A percentile compares a stretch with the other conserved stretches of the same genome.
These are phyloP conservation scores for Potamarius usumacintae DNA, from an alignment of 2,113 vertebrate species.

Conservation along the genomic window DNA sequence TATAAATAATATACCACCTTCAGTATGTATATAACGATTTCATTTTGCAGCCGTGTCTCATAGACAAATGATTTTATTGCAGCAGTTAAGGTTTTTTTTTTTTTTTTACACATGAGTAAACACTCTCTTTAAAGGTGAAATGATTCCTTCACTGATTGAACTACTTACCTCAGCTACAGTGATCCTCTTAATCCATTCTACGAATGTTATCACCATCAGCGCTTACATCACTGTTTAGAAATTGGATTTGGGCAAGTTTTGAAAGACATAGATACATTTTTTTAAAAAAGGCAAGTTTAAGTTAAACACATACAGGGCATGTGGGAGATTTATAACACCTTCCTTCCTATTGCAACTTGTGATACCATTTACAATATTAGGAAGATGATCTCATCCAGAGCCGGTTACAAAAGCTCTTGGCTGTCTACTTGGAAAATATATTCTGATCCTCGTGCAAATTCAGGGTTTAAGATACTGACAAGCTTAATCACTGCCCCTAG, in stretches of 20 bases:
- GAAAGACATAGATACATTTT: no score
- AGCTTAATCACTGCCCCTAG: not conserved
- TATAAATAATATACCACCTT: slow-evolving; percentile 35
- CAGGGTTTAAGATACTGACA: not conserved
- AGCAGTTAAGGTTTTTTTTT: not conserved
- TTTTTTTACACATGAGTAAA: slow-evolving; percentile 2
- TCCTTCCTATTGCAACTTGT: not conserved
- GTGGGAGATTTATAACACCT: no score
- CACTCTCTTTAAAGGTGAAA: not conserved
- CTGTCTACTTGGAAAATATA: not conserved
- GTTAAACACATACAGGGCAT: no score
- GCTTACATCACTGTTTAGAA: not conserved
- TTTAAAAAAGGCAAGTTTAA: no score
- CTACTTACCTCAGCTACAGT: not conserved
- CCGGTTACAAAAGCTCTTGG: not conserved
- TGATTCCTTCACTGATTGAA: not conserved
- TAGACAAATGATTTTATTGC: not conserved
- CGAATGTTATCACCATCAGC: not conserved
- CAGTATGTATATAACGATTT: slow-evolving; percentile 13
- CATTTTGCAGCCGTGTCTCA: slow-evolving; percentile 1
- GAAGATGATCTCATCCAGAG: not conserved
- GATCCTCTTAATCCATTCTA: slow-evolving; percentile 6
- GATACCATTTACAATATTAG: not conserved
- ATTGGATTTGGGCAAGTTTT: not conserved
- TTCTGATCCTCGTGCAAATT: not conserved